A percentile compares a stretch with the other conserved stretches of the same genome.
phyloP scores from a whole-genome alignment of 2,888 invertebrate genomes.

The Acholoe squamosa region DNA sequence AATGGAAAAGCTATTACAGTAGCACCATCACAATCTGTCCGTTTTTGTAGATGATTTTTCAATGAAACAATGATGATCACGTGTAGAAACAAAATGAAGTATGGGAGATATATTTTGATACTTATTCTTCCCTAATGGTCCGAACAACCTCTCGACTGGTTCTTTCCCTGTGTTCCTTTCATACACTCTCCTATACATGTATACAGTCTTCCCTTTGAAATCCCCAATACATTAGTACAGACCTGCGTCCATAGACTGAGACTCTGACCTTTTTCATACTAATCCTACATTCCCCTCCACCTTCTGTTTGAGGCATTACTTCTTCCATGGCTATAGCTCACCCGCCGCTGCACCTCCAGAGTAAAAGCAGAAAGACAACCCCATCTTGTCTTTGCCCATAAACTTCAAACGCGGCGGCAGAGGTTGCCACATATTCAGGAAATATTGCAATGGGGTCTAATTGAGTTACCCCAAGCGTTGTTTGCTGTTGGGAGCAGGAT shows the following conservation, averaged over 20 bases:
- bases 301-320: background rate
- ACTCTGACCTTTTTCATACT: background rate
- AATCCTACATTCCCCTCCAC: background rate
- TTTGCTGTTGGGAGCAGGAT: background rate
- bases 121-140: too few relatives aligned
- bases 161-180: too few relatives aligned
- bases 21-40: too few relatives aligned
- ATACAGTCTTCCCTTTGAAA: too few relatives aligned
- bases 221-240: too few relatives aligned
- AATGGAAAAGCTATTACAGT: too few relatives aligned
- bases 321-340: background rate
- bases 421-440: background rate
- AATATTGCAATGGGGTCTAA: slow-evolving; percentile 10
- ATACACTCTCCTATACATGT: too few relatives aligned
- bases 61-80: too few relatives aligned
- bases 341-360: background rate
- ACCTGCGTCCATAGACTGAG: background rate
- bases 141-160: too few relatives aligned
- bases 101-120: too few relatives aligned
- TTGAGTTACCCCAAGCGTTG: slow-evolving; percentile 15
- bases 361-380: background rate
- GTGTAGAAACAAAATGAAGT: too few relatives aligned
- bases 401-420: background rate
- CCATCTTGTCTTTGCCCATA: background rate
- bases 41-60: too few relatives aligned